phyloP scores from a whole-genome alignment of 2,888 invertebrate genomes.

The Onchidella celtica region DNA sequence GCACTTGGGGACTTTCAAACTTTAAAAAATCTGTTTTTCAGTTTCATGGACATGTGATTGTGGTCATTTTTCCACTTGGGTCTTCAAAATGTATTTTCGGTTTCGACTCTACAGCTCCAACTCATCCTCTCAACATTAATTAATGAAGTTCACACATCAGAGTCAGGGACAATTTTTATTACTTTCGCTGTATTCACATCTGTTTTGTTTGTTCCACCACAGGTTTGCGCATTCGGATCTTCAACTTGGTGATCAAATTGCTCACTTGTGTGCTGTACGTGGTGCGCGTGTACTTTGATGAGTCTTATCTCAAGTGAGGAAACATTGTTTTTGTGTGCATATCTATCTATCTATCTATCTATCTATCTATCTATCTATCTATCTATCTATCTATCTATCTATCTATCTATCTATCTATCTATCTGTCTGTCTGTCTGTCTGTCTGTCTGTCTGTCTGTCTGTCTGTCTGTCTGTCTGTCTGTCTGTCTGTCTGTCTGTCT shows the following conservation, averaged over 20 bases:
- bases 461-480: constrained; percentile 38
- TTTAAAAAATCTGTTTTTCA: no score
- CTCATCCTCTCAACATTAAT: no score
- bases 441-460: constrained; percentile 8
- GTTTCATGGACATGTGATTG: no score
- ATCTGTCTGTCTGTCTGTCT: constrained; percentile 14
- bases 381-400: constrained; percentile 9
- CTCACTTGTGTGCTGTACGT: constrained; percentile 98
- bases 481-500: constrained; percentile 28
- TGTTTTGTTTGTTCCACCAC: constrained; percentile 80
- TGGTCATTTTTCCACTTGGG: no score
- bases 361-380: constrained; percentile 29
- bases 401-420: background rate
- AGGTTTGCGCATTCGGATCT: constrained; percentile 98
- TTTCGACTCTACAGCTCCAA: no score
- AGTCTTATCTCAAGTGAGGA: constrained; percentile 40
- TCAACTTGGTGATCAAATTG: constrained; percentile 97
- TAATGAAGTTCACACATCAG: no score
- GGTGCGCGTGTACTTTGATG: constrained; percentile 85
- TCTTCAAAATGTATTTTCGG: no score
- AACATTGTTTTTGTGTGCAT: background rate
- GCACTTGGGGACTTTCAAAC: no score
- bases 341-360: constrained; percentile 39
- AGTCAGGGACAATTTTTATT: no score
- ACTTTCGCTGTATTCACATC: no score